Evolutionary conservation across 2,888 invertebrate genomes (phyloP).

Genomic region (Pogonocherus hispidulus): DNA sequence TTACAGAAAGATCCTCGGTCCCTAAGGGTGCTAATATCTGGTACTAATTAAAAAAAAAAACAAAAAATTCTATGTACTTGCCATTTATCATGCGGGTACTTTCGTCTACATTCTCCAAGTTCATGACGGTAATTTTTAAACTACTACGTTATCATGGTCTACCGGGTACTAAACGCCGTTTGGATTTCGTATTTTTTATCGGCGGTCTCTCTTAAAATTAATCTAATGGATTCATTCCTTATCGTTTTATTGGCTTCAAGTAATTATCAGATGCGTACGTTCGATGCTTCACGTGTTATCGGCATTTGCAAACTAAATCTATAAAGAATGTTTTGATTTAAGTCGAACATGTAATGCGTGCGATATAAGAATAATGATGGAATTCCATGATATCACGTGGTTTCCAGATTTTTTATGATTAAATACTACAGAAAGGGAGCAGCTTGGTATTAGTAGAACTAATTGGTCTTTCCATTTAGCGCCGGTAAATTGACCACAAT

Average conservation of each 20-base stretch:
- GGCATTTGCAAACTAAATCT: neutral
- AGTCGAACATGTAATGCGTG: neutral
- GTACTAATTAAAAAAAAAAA: neutral
- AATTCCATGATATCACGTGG: too few species aligned
- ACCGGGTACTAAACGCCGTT: neutral
- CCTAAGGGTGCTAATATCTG: too few species aligned
- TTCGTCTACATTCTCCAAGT: neutral
- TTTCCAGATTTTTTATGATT: too few species aligned
- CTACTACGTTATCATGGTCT: neutral
- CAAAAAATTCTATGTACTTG: neutral
- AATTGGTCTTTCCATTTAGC: too few species aligned
- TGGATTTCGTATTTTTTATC: neutral
- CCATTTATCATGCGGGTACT: neutral
- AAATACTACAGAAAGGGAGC: too few species aligned
- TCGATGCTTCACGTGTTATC: neutral
- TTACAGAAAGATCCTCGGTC: too few species aligned
- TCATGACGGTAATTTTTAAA: neutral
- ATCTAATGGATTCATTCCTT: neutral
- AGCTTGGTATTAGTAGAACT: too few species aligned
- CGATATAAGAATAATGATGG: too few species aligned
- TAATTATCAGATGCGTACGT: neutral
- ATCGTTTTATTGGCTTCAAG: neutral
- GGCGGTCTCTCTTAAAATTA: neutral
- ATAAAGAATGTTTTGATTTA: neutral
- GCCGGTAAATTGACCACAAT: too few species aligned